Conservation (phyloP, 2,797 vertebrate species). For the Protonibea diacanthus region DNA sequence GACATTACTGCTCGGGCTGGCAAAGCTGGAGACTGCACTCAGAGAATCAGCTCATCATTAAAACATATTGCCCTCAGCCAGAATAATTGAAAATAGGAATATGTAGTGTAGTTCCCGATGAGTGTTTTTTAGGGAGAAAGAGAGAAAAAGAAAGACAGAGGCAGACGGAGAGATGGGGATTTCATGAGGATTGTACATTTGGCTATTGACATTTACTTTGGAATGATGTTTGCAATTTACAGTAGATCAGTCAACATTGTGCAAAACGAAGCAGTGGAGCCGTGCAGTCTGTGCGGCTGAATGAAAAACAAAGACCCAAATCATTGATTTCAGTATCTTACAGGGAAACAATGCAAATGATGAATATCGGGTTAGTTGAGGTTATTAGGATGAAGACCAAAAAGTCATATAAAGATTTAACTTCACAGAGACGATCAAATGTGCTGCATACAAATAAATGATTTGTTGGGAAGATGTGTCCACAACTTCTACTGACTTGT, state of each 20-base stretch:
- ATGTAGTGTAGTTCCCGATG: conserved; percentile 74
- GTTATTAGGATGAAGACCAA: background rate
- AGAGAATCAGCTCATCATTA: conserved; percentile 87
- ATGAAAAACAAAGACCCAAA: conserved; percentile 14
- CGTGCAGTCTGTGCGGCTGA: conserved; percentile 12
- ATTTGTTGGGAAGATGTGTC: background rate
- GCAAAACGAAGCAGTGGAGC: conserved; percentile 13
- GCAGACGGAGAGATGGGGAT: conserved; percentile 32
- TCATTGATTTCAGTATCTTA: conserved; percentile 5
- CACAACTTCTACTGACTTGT: background rate
- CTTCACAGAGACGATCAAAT: background rate
- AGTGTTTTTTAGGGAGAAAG: conserved; percentile 63
- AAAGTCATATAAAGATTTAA: background rate
- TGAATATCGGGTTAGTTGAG: background rate
- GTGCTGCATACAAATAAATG: background rate
- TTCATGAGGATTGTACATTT: conserved; percentile 43
- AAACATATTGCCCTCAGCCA: conserved; percentile 87
- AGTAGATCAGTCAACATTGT: conserved; percentile 18
- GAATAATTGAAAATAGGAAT: conserved; percentile 83
- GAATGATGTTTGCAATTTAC: conserved; percentile 22
- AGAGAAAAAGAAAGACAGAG: conserved; percentile 46
- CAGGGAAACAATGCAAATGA: background rate
- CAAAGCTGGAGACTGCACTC: conserved; percentile 79
- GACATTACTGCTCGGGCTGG: conserved; percentile 79
- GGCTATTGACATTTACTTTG: conserved; percentile 36